Evolutionary conservation across 2,113 vertebrate genomes (phyloP), one percentile per base, ranked within the genome.

Genomic region (Takifugu flavidus): DNA sequence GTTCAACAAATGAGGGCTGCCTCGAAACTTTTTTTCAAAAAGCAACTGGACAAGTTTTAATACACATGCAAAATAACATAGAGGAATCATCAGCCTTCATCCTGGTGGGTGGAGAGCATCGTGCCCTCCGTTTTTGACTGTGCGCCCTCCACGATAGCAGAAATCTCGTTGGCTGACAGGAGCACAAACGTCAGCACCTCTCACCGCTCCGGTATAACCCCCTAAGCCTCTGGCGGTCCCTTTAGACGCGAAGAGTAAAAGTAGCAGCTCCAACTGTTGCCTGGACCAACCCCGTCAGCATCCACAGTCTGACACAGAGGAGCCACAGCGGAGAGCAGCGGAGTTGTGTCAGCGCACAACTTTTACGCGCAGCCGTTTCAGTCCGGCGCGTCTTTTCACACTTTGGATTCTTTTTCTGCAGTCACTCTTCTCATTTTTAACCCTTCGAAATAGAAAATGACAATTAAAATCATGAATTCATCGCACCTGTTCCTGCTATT

Each of bases 81-180:
- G 58, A 50, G 61, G 55, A 65, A 12, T 54, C 72, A 81, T 56
- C 69, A 74, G 20, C 20, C 20, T 20, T 54, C 63, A 72, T 42
- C 49, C 20, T 13, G 47, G 59, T 25, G 31, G 46, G 31, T 54
- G 61, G 59, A 67, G 65, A 75, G 62, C 75, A 79, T 78, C 79
- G 69, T 82, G 82, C 87, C 80, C 85, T 82, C 63, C 57, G 67
- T 75, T 66, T 65, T 49, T 64, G 77, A 52, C 70, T 75, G 77
- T 51, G 53, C 6, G 60, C 77, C 1, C 34, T 11, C 7, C 11
- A 12, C 4, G 13, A 65, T 56, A 80, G 65, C 67, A 70, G 69
- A 77, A 63, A 82, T 77, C 82, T 79, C 80, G 87, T 91, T 91
- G 88, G 88, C 79, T 84, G 73, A 71, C 74, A 69, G 72, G 51